These are phyloP conservation scores for Ascidia mentula DNA, from an alignment of 23 tunicate genomes.

Conservation along the genomic window DNA sequence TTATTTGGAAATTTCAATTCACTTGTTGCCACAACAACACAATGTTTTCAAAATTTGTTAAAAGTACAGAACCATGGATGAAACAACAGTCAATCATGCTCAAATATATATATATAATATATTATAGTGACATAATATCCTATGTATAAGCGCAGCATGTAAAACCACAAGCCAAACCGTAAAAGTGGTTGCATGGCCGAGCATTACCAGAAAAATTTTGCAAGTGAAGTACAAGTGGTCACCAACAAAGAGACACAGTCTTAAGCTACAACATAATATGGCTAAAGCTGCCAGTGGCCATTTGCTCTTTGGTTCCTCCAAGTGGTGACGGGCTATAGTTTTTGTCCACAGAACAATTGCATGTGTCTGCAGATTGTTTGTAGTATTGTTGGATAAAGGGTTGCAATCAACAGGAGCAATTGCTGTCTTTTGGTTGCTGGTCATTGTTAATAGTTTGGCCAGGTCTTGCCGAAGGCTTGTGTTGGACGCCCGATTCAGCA, in stretches of 20 bases:
- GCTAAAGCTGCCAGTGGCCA: too few relatives aligned
- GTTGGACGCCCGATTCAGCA: slow-evolving; percentile 99
- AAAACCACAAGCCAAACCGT: not conserved
- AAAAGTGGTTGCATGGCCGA: not conserved
- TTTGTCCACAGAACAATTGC: slow-evolving; percentile 12
- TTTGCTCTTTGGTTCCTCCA: not conserved
- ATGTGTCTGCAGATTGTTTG: not conserved
- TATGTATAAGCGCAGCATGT: slow-evolving; percentile 6
- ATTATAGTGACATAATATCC: slow-evolving; percentile 8
- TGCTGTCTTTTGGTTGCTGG: slow-evolving; percentile 67
- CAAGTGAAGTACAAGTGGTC: too few relatives aligned
- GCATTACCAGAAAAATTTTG: not conserved
- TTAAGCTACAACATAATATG: too few relatives aligned
- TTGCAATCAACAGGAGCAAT: slow-evolving; percentile 60
- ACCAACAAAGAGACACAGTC: too few relatives aligned
- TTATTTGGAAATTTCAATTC: too few relatives aligned
- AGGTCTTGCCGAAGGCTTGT: slow-evolving; percentile 67
- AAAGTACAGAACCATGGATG: not conserved
- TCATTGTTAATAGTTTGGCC: slow-evolving; percentile 60
- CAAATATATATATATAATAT: too few relatives aligned
- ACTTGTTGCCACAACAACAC: too few relatives aligned
- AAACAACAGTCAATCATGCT: not conserved
- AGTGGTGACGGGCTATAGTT: not conserved
- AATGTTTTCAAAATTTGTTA: too few relatives aligned
- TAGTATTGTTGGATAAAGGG: not conserved